A percentile compares a stretch with the other conserved stretches of the same genome.
These are phyloP conservation scores for Thrips palmi DNA, from an alignment of 1,140 invertebrate genomes.

Conservation along the genomic window DNA sequence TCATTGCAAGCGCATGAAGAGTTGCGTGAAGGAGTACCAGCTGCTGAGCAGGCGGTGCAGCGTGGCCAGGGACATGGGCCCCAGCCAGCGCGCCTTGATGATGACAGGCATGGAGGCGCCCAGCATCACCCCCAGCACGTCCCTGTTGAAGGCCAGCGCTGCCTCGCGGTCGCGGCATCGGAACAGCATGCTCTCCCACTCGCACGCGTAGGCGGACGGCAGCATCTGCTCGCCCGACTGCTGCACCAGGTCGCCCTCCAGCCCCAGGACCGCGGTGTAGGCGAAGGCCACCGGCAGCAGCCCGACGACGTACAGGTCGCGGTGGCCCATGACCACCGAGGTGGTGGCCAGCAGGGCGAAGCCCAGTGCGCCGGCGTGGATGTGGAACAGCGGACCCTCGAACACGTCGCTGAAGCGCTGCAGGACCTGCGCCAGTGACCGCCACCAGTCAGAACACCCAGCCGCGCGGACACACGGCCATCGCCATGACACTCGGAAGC, in stretches of 20 bases:
- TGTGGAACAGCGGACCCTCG: slow-evolving; percentile 3
- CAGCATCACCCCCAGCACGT: too few species aligned
- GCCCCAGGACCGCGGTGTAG: slow-evolving; percentile 16
- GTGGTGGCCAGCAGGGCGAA: slow-evolving; percentile 35
- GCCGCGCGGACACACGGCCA: slow-evolving; percentile 18
- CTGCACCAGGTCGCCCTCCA: slow-evolving; percentile 23
- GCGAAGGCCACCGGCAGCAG: slow-evolving; percentile 17
- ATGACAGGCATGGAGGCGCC: too few species aligned
- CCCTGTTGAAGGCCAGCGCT: slow-evolving; percentile 20
- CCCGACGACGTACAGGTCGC: slow-evolving; percentile 26
- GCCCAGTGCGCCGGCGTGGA: slow-evolving; percentile 15
- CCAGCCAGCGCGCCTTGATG: too few species aligned
- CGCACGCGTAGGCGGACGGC: slow-evolving; percentile 19
- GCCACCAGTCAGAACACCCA: slow-evolving; percentile 19
- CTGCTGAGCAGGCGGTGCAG: too few species aligned
- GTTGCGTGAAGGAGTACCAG: too few species aligned
- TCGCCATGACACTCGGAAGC: slow-evolving; percentile 15
- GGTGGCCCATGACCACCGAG: slow-evolving; percentile 34
- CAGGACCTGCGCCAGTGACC: slow-evolving; percentile 7
- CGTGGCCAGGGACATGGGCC: too few species aligned
- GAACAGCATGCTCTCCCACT: slow-evolving; percentile 22
- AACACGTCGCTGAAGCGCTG: slow-evolving; percentile 9
- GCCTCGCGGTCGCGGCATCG: slow-evolving; percentile 21
- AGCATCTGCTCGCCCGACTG: slow-evolving; percentile 19
- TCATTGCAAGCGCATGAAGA: too few species aligned